Percentiles rank a stretch among this genome's conserved stretches.
Evolutionary conservation across 2,797 vertebrate species (phyloP).

Genomic region (Coccyzus lansbergi): DNA sequence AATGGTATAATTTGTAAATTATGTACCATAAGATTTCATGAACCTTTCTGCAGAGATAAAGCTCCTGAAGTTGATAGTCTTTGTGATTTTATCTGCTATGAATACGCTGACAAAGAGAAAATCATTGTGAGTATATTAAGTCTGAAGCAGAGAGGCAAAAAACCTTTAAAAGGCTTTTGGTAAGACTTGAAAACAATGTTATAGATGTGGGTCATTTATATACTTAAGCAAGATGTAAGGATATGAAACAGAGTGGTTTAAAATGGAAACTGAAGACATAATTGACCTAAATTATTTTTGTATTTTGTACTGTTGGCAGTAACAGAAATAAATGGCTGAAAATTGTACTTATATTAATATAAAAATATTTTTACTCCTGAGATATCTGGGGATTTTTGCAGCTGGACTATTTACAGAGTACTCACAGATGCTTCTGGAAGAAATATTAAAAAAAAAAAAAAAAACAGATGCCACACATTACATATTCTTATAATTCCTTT

Average conservation of each 20-base stretch:
- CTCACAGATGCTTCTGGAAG: neutral
- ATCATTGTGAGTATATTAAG: neutral
- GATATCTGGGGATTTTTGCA: neutral
- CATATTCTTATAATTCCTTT: neutral
- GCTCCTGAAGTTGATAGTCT: neutral
- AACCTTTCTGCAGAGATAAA: neutral
- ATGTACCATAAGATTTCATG: neutral
- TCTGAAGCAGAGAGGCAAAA: neutral
- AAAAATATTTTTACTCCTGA: neutral
- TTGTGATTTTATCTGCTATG: neutral
- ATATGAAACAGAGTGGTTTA: neutral
- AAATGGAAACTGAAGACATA: neutral
- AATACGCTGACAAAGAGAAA: neutral
- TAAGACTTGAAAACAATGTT: neutral
- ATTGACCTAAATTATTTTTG: neutral
- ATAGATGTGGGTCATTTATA: neutral
- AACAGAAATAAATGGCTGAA: neutral
- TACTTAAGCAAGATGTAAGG: fast-evolving
- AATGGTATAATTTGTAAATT: neutral
- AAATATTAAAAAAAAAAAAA: neutral
- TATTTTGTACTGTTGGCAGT: neutral
- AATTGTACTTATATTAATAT: neutral
- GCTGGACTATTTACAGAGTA: neutral
- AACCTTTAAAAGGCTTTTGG: neutral
- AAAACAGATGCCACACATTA: neutral